Evolutionary conservation across 2,113 vertebrate genomes (phyloP), one percentile per base, ranked within the genome.

Genomic region (Rhizomys pruinosus): DNA sequence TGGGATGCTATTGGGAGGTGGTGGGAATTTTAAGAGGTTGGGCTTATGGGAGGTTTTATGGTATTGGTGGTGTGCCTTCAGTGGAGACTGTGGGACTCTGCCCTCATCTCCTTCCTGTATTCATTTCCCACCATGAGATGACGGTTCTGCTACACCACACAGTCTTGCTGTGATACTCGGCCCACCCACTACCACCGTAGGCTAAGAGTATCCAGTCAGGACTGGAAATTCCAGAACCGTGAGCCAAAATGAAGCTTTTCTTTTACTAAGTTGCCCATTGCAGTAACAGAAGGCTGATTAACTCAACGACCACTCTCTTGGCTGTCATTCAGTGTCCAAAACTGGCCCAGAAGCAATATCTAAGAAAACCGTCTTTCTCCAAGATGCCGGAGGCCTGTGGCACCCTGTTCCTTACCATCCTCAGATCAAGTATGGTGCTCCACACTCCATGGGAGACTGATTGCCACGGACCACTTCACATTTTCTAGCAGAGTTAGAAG

Each of bases 381-480:
- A 44, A 82, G 63, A 39, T 81, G 3, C 85, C 88, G n/a, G 78
- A 90, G 64, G 42, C 89, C 66, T 13, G 4, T 0, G 1, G 42
- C 37, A 19, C 9, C 47, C 78, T 86, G 42, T 61, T 77, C 74
- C 74, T 69, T 52, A 64, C 52, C 34, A 66, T 76, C 64, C 68
- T 90, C 61, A 84, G 77, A 79, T 77, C 79, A 77, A 89, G 44
- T 52, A 55, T 37, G 47, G 44, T 22, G 4, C 32, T 84, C 69
- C 69, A 57, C 11, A 39, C 34, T 52, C 92, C 78, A 29, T 82
- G 82, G 61, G 73, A 91, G 73, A 91, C 34, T 77, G 64, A 86
- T 96, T 87, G 76, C 44, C 39, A 37, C 68, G 68, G 77, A 93
- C 82, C 85, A 78, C n/a, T n/a, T 82, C 87, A 37, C 87, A 91